Evolutionary conservation across 2,888 invertebrate species (phyloP).

Genomic region (Drepanosiphum platanoidis): DNA sequence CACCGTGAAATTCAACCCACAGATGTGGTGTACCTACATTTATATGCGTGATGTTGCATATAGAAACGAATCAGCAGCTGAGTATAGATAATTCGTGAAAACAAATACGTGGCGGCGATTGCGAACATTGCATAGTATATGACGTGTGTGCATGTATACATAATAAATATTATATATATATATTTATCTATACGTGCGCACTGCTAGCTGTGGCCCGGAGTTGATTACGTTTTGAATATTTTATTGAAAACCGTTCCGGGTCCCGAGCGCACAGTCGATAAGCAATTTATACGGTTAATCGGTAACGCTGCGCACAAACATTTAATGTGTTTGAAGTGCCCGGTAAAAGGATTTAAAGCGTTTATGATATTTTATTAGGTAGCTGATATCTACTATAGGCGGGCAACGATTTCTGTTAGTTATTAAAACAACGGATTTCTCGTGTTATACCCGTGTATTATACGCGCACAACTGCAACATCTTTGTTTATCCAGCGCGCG

Average conservation of each 20-base stretch:
- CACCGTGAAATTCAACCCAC: no score
- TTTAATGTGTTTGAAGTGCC: neutral
- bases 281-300: neutral
- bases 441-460: no score
- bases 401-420: no score
- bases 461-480: no score
- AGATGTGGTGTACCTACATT: no score
- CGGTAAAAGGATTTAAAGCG: neutral
- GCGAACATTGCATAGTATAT: no score
- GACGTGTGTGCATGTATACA: neutral
- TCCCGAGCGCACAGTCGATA: neutral
- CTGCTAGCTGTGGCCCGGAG: neutral
- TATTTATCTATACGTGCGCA: neutral
- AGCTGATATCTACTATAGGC: no score
- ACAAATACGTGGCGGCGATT: neutral
- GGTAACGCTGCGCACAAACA: neutral
- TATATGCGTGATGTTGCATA: no score
- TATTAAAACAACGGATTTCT: no score
- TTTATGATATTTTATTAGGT: neutral
- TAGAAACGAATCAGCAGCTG: neutral
- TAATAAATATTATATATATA: neutral
- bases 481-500: no score
- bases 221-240: conserved; percentile 2
- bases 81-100: neutral
- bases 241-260: neutral